These are phyloP conservation scores for Mesochorus sp. DNA, from an alignment of 2,888 invertebrate genomes.

Conservation along the genomic window DNA sequence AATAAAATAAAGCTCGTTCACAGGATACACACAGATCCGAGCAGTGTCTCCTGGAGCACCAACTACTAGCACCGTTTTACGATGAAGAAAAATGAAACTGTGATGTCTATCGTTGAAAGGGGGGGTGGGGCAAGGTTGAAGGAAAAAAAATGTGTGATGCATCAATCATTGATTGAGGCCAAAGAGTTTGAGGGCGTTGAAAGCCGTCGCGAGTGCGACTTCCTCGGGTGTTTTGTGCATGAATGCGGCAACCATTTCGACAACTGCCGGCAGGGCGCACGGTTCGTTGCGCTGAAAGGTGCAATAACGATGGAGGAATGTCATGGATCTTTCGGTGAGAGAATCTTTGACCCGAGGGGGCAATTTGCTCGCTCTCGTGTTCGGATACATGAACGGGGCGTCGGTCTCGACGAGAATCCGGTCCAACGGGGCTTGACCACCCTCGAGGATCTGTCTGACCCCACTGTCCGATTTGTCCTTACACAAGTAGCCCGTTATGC, in stretches of 20 bases:
- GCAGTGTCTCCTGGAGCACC: slow-evolving; percentile 66
- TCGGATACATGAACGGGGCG: slow-evolving; percentile 98
- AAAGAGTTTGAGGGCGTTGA: slow-evolving; percentile 95
- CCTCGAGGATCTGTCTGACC: slow-evolving; percentile 91
- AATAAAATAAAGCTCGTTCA: slow-evolving; percentile 44
- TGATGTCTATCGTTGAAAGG: neutral
- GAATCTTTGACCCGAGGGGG: slow-evolving; percentile 94
- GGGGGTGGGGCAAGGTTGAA: neutral
- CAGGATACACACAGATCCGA: slow-evolving; percentile 32
- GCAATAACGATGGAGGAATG: slow-evolving; percentile 93
- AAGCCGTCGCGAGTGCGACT: slow-evolving; percentile 94
- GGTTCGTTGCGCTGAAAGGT: slow-evolving; percentile 98
- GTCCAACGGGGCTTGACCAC: slow-evolving; percentile 91
- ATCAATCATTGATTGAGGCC: slow-evolving; percentile 89
- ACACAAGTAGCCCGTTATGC: slow-evolving; percentile 92
- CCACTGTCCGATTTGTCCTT: slow-evolving; percentile 97
- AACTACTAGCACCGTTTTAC: slow-evolving; percentile 71
- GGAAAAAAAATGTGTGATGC: neutral
- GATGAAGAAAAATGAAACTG: neutral
- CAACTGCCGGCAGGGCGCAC: slow-evolving; percentile 95
- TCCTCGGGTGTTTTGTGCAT: slow-evolving; percentile 93
- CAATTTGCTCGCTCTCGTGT: slow-evolving; percentile 95
- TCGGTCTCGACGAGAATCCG: slow-evolving; percentile 95
- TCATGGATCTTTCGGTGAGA: slow-evolving; percentile 92
- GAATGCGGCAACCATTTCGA: slow-evolving; percentile 97